These are phyloP conservation scores for Maconellicoccus hirsutus DNA, from an alignment of 1,140 invertebrate genomes.

Conservation along the genomic window DNA sequence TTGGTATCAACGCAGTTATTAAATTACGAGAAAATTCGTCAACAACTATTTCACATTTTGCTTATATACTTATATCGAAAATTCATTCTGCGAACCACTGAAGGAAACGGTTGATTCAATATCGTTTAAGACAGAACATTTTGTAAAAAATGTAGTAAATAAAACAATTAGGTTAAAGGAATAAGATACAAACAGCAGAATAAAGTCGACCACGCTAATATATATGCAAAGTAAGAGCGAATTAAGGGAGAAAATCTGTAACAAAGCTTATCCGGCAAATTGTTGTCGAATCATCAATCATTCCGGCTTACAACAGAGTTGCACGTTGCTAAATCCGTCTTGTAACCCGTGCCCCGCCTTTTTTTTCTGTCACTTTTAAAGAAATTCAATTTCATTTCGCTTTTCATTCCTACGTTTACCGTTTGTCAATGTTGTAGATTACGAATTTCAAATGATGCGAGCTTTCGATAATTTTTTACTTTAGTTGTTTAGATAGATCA, in stretches of 20 bases:
- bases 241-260: conserved; percentile 22
- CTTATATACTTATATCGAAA: no score
- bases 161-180: conserved; percentile 19
- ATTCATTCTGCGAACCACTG: not conserved
- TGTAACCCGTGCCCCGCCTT: conserved; percentile 7
- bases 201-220: conserved; percentile 17
- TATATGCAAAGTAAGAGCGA: conserved; percentile 21
- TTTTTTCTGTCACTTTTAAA: conserved; percentile 19
- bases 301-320: conserved; percentile 14
- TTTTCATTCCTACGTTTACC: conserved; percentile 15
- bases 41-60: no score
- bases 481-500: not conserved
- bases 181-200: not conserved
- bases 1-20: no score
- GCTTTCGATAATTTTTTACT: conserved; percentile 19
- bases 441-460: not conserved
- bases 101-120: not conserved
- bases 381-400: conserved; percentile 22
- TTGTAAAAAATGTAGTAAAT: conserved; percentile 17
- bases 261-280: conserved; percentile 22
- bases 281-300: conserved; percentile 22
- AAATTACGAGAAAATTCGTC: no score
- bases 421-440: conserved; percentile 20
- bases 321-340: conserved; percentile 16
- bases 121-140: not conserved